These are phyloP conservation scores for Sarcophaga peregrina DNA, from an alignment of 1,140 invertebrate species.

Conservation along the genomic window DNA sequence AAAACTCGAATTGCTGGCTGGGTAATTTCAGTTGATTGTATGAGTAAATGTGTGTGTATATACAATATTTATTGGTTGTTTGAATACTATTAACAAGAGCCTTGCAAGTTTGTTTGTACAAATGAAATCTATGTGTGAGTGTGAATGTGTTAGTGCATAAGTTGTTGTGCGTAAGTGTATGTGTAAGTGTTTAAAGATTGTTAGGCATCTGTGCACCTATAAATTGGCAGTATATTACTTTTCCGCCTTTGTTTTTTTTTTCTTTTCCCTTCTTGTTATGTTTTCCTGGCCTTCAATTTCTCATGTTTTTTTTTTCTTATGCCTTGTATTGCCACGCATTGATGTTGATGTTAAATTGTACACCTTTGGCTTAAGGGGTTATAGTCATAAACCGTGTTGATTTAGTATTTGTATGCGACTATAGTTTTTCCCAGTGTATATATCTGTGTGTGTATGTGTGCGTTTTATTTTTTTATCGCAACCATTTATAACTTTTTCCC, in stretches of 20 bases:
- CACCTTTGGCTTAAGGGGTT: constrained; percentile 36
- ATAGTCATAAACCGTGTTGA: constrained; percentile 33
- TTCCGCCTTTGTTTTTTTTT: neutral
- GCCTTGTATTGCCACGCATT: constrained; percentile 10
- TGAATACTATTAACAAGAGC: too few relatives aligned
- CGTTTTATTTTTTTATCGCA: constrained; percentile 23
- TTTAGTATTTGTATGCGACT: neutral
- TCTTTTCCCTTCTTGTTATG: neutral
- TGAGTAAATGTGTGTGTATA: too few relatives aligned
- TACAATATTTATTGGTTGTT: too few relatives aligned
- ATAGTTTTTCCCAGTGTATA: too few relatives aligned
- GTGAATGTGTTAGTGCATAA: neutral
- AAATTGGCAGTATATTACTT: constrained; percentile 33
- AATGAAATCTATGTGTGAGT: too few relatives aligned
- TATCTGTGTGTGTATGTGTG: neutral
- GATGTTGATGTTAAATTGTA: constrained; percentile 36
- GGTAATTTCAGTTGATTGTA: too few relatives aligned
- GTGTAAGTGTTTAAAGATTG: neutral
- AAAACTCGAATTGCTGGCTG: too few relatives aligned
- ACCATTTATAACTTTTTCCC: constrained; percentile 35
- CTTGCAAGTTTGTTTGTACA: too few relatives aligned
- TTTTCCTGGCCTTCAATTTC: neutral
- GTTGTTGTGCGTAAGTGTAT: neutral
- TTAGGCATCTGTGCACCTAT: constrained; percentile 16
- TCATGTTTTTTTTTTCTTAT: neutral